Percentiles rank a stretch among this genome's conserved stretches.
phyloP scores from a whole-genome alignment of 2,797 vertebrate genomes.

The Craterocephalus amniculus region DNA sequence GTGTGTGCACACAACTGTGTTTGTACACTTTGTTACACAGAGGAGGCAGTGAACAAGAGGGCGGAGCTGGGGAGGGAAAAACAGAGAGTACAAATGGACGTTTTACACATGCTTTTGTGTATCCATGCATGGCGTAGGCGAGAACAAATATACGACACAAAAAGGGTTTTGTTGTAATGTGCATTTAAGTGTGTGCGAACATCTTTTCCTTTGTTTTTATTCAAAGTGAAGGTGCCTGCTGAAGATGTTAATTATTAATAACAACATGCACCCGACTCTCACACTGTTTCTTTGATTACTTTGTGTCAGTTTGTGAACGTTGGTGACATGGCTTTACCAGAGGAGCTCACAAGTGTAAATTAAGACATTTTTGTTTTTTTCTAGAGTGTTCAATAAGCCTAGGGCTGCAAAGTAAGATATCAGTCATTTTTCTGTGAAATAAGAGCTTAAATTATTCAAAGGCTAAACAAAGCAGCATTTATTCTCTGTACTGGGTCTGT shows the following conservation, averaged over 20 bases:
- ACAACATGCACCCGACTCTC: slow-evolving; percentile 26
- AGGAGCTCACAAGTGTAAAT: slow-evolving; percentile 3
- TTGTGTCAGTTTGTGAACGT: slow-evolving; percentile 26
- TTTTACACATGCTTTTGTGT: slow-evolving; percentile 63
- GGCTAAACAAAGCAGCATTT: slow-evolving; percentile 1
- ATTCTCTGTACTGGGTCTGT: background rate
- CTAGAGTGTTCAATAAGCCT: background rate
- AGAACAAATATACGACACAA: slow-evolving; percentile 38
- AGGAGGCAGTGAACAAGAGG: slow-evolving; percentile 18
- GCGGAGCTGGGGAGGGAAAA: slow-evolving; percentile 25
- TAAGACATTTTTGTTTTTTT: background rate
- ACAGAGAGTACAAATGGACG: slow-evolving; percentile 13
- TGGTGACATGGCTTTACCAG: background rate
- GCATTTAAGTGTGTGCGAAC: slow-evolving; percentile 40
- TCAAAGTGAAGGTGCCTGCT: slow-evolving; percentile 31
- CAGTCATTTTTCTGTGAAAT: background rate
- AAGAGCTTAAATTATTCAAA: background rate
- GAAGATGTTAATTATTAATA: slow-evolving; percentile 62
- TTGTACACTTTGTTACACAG: background rate
- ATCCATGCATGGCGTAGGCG: slow-evolving; percentile 36
- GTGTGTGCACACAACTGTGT: slow-evolving; percentile 25
- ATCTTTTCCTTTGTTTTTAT: slow-evolving; percentile 28
- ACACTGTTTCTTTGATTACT: slow-evolving; percentile 43
- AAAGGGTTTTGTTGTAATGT: slow-evolving; percentile 71
- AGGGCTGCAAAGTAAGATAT: background rate